Base-by-base conservation (phyloP, 2,888 invertebrate species). In the Standfussiana lucernea region DNA sequence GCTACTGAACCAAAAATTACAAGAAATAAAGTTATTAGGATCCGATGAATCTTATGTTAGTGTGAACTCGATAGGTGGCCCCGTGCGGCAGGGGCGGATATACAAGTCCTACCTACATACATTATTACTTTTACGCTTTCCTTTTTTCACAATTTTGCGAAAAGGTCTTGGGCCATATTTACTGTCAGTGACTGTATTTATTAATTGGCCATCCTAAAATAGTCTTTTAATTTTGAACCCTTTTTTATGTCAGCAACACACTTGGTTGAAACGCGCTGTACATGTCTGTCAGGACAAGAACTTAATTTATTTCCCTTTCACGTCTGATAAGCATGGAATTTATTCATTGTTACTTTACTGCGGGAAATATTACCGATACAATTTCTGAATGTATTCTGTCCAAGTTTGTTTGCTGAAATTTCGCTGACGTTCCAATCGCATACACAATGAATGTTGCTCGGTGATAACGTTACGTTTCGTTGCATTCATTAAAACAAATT, bases 381-480 rank as follows among this genome's bases (percentile, higher is more conserved):
- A 59, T 32, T 42, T 68, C 21, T 42, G 24, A 61, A 61, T 61
- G 32, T 37, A 47, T 62, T 71, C 68, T 69, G 28, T 61, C 72
- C 82, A 82, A 80, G 82, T 80, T 78, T 72, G 74, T 77, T 71
- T 37, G 72, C 65, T 82, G 72, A 77, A 40, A 70, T 84, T 77
- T 59, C 35, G 65, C 47, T 75, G 65, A 87, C 72, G 37, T 80
- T 75, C 15, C 32, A 70, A 70, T 72, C 35, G 68, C 62, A 40
- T 64, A 77, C 67, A 84, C 86, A 84, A 86, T 87, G 84, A 86
- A 82, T 88, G 80, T 80, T 67, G 65, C 40, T 71, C 76, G 65
- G 62, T 47, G 69, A 84, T 84, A 80, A 79, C 70, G 68, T 85
- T 72, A 77, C 72, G 73, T 78, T 84, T 74, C 28, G 66, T 73